Evolutionary conservation across 1,140 invertebrate species (phyloP).

Genomic region (Ceratitis capitata): DNA sequence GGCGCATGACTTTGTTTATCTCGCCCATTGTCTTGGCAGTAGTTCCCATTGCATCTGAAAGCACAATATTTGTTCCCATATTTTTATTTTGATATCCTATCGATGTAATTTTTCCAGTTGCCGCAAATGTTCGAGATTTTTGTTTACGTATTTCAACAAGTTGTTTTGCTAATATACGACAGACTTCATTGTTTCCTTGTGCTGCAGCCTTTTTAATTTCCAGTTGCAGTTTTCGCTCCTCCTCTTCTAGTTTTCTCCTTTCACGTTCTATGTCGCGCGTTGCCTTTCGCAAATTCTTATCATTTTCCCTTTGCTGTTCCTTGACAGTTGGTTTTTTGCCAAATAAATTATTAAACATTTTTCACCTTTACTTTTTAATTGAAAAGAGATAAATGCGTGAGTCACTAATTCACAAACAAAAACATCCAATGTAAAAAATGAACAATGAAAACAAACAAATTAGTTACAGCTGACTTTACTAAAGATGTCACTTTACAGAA

Average conservation of each 20-base stretch:
- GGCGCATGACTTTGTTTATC: conserved; percentile 90
- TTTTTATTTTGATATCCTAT: conserved; percentile 86
- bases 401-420: conserved; percentile 22
- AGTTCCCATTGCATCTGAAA: conserved; percentile 86
- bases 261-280: conserved; percentile 86
- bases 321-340: conserved; percentile 70
- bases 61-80: conserved; percentile 87
- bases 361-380: neutral
- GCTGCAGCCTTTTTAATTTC: conserved; percentile 91
- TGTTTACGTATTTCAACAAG: conserved; percentile 87
- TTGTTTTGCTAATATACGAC: conserved; percentile 87
- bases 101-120: conserved; percentile 80
- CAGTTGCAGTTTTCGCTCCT: conserved; percentile 91
- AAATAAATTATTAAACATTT: conserved; percentile 67
- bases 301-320: conserved; percentile 84
- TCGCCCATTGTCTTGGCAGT: conserved; percentile 87
- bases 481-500: too few relatives aligned
- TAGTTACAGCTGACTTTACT: neutral
- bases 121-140: conserved; percentile 82
- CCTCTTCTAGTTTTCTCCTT: conserved; percentile 79
- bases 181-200: conserved; percentile 85
- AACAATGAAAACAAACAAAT: conserved; percentile 32
- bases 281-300: conserved; percentile 80
- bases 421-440: conserved; percentile 14
- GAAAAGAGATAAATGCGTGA: neutral